Base-by-base conservation (phyloP, 1,140 invertebrate species). In the Tigriopus japonicus region DNA sequence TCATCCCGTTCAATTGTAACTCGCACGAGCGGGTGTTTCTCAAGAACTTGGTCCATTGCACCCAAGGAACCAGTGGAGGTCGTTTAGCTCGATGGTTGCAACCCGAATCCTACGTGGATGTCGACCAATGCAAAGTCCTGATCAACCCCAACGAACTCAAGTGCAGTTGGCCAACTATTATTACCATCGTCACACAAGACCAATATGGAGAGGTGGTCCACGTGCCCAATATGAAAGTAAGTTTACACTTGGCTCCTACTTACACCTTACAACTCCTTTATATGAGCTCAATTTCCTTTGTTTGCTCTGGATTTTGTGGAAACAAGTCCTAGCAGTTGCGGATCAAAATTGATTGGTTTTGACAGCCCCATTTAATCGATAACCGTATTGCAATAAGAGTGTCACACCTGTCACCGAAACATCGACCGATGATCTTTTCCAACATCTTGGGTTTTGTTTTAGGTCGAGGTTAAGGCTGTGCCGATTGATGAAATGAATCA, bases 11-110 rank as follows among this genome's bases (percentile, higher is more conserved):
- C 56, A 72, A 71, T 62, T 73, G 71, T 63, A 82, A 87, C 67
- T 87, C 87, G 23, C 90, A 92, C 72, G 90, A 95, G 69, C 79
- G 87, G n/a, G 79, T 89, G 52, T 98, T 97, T 70, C 79, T 97
- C 14, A 81, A 86, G 52, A 92, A 98, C 71, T 91, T 97, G 67
- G 87, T 97, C 15, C 77, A 80, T 9, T 87, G 87, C 61, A 80
- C 81, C 0, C 77, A 83, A 12, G 86, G 85, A 1, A 91, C 89
- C 0, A 88, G 87, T 63, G 92, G 92, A 0, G 91, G 89, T 28
- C 77, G 91, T 56, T 73, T 98, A 56, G 89, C 91, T 0, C 81
- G 86, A 70, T 96, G 92, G 91, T 71, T 98, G 42, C 88, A 95
- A 68, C 89, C 90, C 0, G 87, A 92, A 67, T 84, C 90, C 10